These are phyloP conservation scores for Rhinogobio ventralis DNA, from an alignment of 2,797 vertebrate species.

Conservation along the genomic window DNA sequence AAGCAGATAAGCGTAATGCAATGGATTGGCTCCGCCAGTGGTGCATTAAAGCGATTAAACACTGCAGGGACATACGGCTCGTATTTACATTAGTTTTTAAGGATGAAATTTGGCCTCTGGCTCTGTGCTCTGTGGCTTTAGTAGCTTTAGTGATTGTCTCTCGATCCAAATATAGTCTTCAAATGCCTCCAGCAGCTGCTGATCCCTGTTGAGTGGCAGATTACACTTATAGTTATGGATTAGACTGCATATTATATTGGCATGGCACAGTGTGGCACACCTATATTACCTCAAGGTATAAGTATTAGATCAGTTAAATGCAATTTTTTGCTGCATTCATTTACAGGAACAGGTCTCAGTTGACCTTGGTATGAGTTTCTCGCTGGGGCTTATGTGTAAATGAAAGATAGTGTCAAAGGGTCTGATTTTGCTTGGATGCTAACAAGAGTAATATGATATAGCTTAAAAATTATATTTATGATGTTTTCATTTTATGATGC, in stretches of 20 bases:
- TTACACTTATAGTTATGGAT: conserved; percentile 33
- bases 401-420: neutral
- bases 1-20: conserved; percentile 28
- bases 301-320: conserved; percentile 11
- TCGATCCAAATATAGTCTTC: neutral
- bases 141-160: conserved; percentile 3
- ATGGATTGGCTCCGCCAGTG: neutral
- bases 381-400: neutral
- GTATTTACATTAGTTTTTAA: conserved; percentile 18
- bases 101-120: conserved; percentile 9
- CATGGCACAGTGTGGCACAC: neutral
- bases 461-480: neutral
- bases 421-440: neutral
- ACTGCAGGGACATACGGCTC: neutral
- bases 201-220: conserved; percentile 37
- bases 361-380: neutral
- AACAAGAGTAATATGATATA: neutral
- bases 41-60: conserved; percentile 33
- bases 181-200: conserved; percentile 40
- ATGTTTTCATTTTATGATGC: too few relatives aligned
- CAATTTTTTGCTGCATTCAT: neutral
- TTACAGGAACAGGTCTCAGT: neutral
- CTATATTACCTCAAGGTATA: conserved; percentile 32
- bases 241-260: conserved; percentile 12
- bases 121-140: neutral